Percentiles rank a stretch among this genome's conserved stretches.
Evolutionary conservation across 2,888 invertebrate species (phyloP).

Genomic region (Drosophila mayaguana): DNA sequence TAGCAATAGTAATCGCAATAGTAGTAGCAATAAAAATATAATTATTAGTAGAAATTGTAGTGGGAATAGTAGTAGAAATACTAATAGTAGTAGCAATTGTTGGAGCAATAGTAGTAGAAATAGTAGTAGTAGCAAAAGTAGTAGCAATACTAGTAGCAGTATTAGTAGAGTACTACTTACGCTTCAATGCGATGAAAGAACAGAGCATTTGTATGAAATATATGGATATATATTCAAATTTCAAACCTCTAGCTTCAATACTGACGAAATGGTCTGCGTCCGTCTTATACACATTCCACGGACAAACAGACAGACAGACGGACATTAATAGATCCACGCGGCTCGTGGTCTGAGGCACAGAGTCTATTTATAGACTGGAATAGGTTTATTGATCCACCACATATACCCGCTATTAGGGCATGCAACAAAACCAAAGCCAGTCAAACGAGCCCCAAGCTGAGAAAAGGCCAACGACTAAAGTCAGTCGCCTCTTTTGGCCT

Average conservation of each 20-base stretch:
- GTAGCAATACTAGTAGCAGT: background rate
- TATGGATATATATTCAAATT: too few species aligned
- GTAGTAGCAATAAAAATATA: background rate
- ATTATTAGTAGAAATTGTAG: background rate
- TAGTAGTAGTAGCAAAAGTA: background rate
- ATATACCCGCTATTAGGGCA: background rate
- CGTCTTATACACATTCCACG: background rate
- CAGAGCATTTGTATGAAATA: too few species aligned
- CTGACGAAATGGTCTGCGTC: too few species aligned
- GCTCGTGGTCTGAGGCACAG: background rate
- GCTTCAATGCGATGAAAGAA: too few species aligned
- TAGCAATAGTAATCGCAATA: background rate
- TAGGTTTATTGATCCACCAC: background rate
- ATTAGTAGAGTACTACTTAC: too few species aligned
- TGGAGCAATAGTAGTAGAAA: background rate
- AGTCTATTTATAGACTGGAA: background rate
- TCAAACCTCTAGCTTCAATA: too few species aligned
- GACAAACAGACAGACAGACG: too few species aligned
- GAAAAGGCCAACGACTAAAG: constrained; percentile 43
- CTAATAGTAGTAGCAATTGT: background rate
- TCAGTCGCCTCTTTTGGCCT: constrained; percentile 40
- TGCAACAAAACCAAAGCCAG: constrained; percentile 1
- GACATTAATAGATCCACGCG: background rate
- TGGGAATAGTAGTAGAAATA: background rate
- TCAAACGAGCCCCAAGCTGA: background rate